Evolutionary conservation across 2,113 vertebrate species (phyloP), one percentile per base, ranked within the genome.

Genomic region (Oriolus oriolus): DNA sequence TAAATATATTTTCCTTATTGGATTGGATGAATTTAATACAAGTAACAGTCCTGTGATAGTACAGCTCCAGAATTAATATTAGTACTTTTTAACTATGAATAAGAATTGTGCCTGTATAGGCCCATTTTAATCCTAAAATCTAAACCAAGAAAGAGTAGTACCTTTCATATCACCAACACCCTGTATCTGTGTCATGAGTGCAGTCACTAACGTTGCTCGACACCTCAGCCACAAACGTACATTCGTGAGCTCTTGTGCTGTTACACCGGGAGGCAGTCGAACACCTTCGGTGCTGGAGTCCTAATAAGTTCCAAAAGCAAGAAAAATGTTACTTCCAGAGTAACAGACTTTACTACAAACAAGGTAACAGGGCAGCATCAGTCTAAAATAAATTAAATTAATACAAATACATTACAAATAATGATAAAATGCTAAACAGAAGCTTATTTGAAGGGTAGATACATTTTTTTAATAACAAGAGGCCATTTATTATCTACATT

Each of bases 171-270:
- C 64, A 89, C 92, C 91, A 53, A 96, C 56, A 12, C 94, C 97
- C 42, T 73, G 96, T 37, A 98, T 90, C 77, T 98, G 98, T 69
- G 97, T 90, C 42, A 94, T 70, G 20, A 99, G 97, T 3, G 98
- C 98, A 44, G 78, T 96, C 76, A 98, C 93, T 49, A 99, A 57
- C 10, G 70, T 95, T 52, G 98, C 64, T 35, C 98, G 98, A 93
- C 99, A 99, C 65, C 81, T 98, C 79, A 99, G 91, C 99, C 99
- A 99, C 61, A 99, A 87, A 39, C 66, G 95, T 18, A 95, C 63
- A 44, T 97, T 98, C 84, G 98, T 52, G 49, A 97, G 98, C 70
- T 98, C 98, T 82, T 93, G 94, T n/a, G 98, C 98, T 91, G 98
- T 97, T 57, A 96, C 19, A 81, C 86, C 85, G 61, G 71, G 24